Percentiles rank a stretch among this genome's conserved stretches.
Evolutionary conservation across 2,888 invertebrate species (phyloP).

Genomic region (Sepioteuthis lessoniana): DNA sequence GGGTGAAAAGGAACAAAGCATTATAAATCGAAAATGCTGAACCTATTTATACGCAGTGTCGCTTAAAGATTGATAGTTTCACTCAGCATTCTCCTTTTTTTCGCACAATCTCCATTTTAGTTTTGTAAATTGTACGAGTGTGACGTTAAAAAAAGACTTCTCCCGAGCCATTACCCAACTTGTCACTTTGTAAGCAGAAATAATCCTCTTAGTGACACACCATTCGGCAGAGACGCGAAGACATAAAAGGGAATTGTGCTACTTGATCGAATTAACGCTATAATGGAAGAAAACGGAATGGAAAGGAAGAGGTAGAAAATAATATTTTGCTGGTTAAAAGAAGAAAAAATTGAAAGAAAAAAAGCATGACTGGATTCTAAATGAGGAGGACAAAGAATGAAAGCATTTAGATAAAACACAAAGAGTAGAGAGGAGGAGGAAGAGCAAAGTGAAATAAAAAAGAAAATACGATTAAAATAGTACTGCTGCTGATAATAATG

Average conservation of each 20-base stretch:
- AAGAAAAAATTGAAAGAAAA: neutral
- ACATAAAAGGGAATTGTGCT: neutral
- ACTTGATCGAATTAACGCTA: neutral
- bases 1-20: no score
- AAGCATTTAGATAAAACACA: no score
- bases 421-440: no score
- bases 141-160: neutral
- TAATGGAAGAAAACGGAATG: neutral
- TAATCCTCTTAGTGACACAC: conserved; percentile 18
- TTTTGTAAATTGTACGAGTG: neutral
- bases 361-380: no score
- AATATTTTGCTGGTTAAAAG: neutral
- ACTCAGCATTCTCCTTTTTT: neutral
- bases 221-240: neutral
- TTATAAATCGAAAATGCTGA: neutral
- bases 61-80: conserved; percentile 33
- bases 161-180: conserved; percentile 33
- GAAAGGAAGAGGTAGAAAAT: neutral
- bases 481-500: no score
- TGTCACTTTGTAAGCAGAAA: conserved; percentile 20
- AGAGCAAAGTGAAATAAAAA: no score
- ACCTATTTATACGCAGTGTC: neutral
- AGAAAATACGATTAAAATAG: no score
- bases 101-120: neutral
- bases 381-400: no score